A percentile compares a stretch with the other conserved stretches of the same genome.
These are phyloP conservation scores for Stichopus horrens DNA, from an alignment of 53 echinoderm and acorn worm genomes.

Conservation along the genomic window DNA sequence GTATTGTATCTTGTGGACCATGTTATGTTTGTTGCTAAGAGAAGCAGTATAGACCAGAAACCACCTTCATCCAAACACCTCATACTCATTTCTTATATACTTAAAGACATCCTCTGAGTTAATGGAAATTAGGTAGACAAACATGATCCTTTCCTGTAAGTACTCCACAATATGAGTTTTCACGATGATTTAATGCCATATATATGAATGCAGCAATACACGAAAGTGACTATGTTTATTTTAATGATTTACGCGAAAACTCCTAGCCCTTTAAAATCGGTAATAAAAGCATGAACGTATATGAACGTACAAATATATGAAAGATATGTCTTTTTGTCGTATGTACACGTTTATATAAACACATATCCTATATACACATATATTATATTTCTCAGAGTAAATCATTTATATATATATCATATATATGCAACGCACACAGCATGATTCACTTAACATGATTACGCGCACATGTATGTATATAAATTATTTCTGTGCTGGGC, in stretches of 20 bases:
- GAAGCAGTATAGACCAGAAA: too few species aligned
- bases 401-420: constrained; percentile 48
- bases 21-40: too few species aligned
- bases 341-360: constrained; percentile 40
- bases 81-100: background rate
- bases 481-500: constrained; percentile 32
- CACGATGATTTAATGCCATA: constrained; percentile 23
- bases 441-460: constrained; percentile 46
- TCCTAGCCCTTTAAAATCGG: constrained; percentile 27
- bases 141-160: constrained; percentile 2
- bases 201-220: background rate
- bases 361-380: constrained; percentile 46
- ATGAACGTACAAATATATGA: constrained; percentile 34
- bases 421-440: constrained; percentile 43
- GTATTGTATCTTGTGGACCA: too few species aligned
- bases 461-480: constrained; percentile 37
- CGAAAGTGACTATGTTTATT: constrained; percentile 31
- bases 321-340: constrained; percentile 41
- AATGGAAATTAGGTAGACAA: constrained; percentile 7
- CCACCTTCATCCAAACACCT: too few species aligned
- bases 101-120: background rate
- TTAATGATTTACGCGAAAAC: constrained; percentile 41
- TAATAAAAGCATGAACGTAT: constrained; percentile 38
- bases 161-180: constrained; percentile 33
- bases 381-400: constrained; percentile 45